Percentiles rank a stretch among this genome's conserved stretches.
Evolutionary conservation across 1,140 invertebrate genomes (phyloP).

Genomic region (Neuroterus valhalla): DNA sequence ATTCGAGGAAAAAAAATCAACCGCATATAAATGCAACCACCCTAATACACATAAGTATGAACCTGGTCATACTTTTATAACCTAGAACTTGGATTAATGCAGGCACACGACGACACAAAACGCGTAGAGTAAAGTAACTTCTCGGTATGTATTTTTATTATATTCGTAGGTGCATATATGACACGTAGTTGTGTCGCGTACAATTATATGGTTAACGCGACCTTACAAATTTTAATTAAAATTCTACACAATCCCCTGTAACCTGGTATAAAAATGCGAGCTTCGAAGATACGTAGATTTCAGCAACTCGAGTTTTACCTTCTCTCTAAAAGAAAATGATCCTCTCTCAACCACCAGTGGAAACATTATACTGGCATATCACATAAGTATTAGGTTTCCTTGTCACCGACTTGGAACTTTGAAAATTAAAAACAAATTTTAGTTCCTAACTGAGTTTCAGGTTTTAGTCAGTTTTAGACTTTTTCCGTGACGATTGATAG

Average conservation of each 20-base stretch:
- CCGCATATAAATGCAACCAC: too few relatives aligned
- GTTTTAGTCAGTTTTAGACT: neutral
- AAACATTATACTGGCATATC: neutral
- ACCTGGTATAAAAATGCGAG: conserved; percentile 1
- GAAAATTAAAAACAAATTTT: conserved; percentile 2
- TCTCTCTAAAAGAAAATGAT: neutral
- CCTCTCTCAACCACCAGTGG: neutral
- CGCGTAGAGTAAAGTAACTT: conserved; percentile 10
- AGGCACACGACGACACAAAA: conserved; percentile 20
- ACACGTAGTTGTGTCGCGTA: neutral
- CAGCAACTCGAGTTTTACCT: neutral
- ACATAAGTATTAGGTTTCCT: conserved; percentile 3
- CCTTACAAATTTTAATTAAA: conserved; percentile 30
- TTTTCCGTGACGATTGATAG: neutral
- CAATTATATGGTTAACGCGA: conserved; percentile 16
- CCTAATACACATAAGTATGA: too few relatives aligned
- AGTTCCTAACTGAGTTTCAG: conserved; percentile 19
- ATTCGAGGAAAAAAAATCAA: too few relatives aligned
- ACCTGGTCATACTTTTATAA: conserved; percentile 23
- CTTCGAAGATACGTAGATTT: conserved; percentile 10
- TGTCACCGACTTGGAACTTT: conserved; percentile 18
- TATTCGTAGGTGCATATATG: conserved; percentile 13
- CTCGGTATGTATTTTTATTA: conserved; percentile 18
- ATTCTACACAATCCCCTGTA: conserved; percentile 22
- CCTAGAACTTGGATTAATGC: conserved; percentile 12